Percentiles rank a stretch among this genome's conserved stretches.
Evolutionary conservation across 64 coral and sea anemone species (phyloP).

Genomic region (Astreopora myriophthalma): DNA sequence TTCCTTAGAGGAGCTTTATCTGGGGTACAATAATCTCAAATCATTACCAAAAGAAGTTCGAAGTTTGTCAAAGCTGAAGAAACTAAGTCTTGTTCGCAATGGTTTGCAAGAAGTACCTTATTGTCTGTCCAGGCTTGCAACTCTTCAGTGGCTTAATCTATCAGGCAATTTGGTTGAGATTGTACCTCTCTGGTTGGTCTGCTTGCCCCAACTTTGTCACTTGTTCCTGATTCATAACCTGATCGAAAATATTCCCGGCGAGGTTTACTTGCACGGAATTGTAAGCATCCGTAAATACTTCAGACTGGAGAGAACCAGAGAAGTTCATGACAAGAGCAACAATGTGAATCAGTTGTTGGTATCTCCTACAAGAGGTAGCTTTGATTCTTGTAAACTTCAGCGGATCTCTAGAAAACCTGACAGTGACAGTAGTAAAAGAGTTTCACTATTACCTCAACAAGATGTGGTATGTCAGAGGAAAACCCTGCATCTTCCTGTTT

Average conservation of each 20-base stretch:
- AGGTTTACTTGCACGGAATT: slow-evolving; percentile 58
- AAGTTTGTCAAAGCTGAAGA: slow-evolving; percentile 49
- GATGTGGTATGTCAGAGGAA: neutral
- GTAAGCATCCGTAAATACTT: slow-evolving; percentile 59
- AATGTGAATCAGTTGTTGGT: neutral
- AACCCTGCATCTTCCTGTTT: neutral
- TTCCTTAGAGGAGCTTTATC: slow-evolving; percentile 64
- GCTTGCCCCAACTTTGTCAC: slow-evolving; percentile 52
- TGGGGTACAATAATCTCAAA: slow-evolving; percentile 66
- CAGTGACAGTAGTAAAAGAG: neutral
- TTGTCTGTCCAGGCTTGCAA: slow-evolving; percentile 7
- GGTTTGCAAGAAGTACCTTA: slow-evolving; percentile 58
- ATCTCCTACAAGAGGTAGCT: slow-evolving; percentile 33
- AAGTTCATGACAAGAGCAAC: neutral
- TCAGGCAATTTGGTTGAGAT: slow-evolving; percentile 79
- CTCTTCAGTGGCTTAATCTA: slow-evolving; percentile 81
- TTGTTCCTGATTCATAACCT: slow-evolving; percentile 73
- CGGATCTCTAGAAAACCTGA: neutral
- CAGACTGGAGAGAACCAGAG: neutral
- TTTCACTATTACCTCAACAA: neutral
- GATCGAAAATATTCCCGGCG: slow-evolving; percentile 81
- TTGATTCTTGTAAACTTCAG: neutral
- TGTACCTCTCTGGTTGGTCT: slow-evolving; percentile 61
- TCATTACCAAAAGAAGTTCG: slow-evolving; percentile 63
- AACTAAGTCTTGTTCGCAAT: slow-evolving; percentile 77